Evolutionary conservation across 1,140 invertebrate genomes (phyloP).

Genomic region (Ceratitis capitata): DNA sequence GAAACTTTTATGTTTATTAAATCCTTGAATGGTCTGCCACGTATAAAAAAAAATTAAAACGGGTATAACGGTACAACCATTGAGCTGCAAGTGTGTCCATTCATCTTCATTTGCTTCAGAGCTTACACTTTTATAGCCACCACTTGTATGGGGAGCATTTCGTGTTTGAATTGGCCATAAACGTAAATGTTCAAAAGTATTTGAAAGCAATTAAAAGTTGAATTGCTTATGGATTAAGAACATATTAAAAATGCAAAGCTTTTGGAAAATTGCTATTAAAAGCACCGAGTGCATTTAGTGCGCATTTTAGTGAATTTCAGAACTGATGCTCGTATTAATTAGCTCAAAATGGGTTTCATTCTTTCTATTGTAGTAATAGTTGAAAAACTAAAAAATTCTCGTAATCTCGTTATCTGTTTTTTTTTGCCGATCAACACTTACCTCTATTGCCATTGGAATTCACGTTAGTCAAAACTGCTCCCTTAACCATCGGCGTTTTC

Average conservation of each 20-base stretch:
- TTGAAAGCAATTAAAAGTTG: conserved; percentile 36
- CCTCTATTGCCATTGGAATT: not conserved
- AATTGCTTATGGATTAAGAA: conserved; percentile 22
- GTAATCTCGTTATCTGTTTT: too few species aligned
- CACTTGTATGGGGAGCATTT: too few species aligned
- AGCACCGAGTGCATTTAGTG: too few species aligned
- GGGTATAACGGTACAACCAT: not conserved
- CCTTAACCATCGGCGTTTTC: not conserved
- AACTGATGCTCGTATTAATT: too few species aligned
- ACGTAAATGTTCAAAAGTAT: conserved; percentile 10
- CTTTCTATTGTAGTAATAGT: not conserved
- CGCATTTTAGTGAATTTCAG: too few species aligned
- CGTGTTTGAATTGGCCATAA: conserved; percentile 31
- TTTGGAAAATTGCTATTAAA: conserved; percentile 3
- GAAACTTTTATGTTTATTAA: not conserved
- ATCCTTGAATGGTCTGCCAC: not conserved
- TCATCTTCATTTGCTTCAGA: not conserved
- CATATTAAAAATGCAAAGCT: not conserved
- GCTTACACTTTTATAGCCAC: not conserved
- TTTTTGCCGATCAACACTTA: not conserved
- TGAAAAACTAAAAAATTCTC: too few species aligned
- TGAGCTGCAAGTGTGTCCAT: not conserved
- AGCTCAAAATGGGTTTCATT: too few species aligned
- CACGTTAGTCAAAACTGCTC: not conserved
- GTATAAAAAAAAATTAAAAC: not conserved